A percentile compares a stretch with the other conserved stretches of the same genome.
Evolutionary conservation across 2,888 invertebrate species (phyloP).

Genomic region (Thalpophila matura): DNA sequence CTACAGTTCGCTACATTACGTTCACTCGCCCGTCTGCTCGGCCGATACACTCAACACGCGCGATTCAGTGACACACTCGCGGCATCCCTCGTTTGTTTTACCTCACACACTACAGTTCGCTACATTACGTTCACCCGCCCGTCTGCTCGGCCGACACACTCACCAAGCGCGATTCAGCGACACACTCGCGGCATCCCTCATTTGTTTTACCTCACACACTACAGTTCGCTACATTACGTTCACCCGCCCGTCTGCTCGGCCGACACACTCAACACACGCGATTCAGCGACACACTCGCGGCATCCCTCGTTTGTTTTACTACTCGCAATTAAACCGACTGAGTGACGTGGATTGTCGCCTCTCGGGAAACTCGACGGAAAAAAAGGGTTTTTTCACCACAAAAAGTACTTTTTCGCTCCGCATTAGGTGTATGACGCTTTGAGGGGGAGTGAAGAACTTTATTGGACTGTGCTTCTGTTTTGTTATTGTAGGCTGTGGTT

Average conservation of each 20-base stretch:
- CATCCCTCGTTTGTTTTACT: slow-evolving; percentile 86
- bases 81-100: slow-evolving; percentile 84
- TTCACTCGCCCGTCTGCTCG: not conserved
- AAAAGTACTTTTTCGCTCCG: slow-evolving; percentile 61
- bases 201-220: slow-evolving; percentile 77
- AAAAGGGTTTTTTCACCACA: slow-evolving; percentile 69
- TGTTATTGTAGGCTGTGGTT: slow-evolving; percentile 44
- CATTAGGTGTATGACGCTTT: slow-evolving; percentile 61
- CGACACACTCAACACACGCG: slow-evolving; percentile 70
- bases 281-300: slow-evolving; percentile 68
- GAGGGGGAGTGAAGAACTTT: slow-evolving; percentile 49
- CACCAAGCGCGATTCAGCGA: slow-evolving; percentile 70
- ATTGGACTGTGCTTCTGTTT: slow-evolving; percentile 58
- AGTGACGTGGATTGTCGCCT: slow-evolving; percentile 88
- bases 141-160: slow-evolving; percentile 53
- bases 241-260: slow-evolving; percentile 68
- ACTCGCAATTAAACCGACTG: slow-evolving; percentile 89
- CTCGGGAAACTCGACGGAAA: slow-evolving; percentile 70
- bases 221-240: not conserved
- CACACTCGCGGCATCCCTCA: slow-evolving; percentile 74
- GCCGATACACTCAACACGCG: slow-evolving; percentile 54
- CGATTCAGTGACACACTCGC: not conserved
- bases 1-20: too few relatives aligned
- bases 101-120: too few relatives aligned
- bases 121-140: not conserved